phyloP scores from a whole-genome alignment of 2,113 vertebrate genomes.

The Trichechus manatus region DNA sequence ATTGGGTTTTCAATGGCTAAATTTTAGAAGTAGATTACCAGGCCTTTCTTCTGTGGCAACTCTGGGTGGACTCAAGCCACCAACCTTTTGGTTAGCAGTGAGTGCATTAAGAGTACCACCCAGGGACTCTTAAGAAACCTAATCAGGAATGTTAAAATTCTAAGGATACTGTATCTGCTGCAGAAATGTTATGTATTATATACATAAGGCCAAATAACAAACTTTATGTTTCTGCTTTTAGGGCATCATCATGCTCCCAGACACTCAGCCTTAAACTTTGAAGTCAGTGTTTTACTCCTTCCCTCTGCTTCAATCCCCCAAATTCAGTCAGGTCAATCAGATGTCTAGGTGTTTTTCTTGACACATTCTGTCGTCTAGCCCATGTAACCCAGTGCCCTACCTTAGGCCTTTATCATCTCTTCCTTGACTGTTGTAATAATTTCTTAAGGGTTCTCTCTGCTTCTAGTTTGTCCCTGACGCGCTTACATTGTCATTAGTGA shows the following conservation, averaged over 20 bases:
- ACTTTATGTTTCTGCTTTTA: not conserved
- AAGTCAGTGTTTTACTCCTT: not conserved
- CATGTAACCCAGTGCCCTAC: not conserved
- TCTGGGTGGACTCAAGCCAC: too few relatives aligned
- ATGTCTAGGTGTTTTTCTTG: not conserved
- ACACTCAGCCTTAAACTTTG: not conserved
- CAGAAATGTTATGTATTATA: not conserved
- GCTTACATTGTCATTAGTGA: not conserved
- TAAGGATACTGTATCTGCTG: constrained; percentile 1
- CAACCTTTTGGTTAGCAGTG: too few relatives aligned
- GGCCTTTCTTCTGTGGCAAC: too few relatives aligned
- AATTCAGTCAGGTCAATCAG: not conserved
- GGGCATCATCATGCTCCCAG: not conserved
- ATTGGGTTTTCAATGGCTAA: too few relatives aligned
- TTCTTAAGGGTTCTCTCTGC: not conserved
- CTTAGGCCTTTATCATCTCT: not conserved
- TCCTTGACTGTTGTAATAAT: not conserved
- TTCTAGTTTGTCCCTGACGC: not conserved
- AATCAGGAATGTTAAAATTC: not conserved
- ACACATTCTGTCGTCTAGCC: not conserved
- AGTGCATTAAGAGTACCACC: too few relatives aligned
- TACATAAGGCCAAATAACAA: not conserved
- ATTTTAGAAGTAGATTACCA: too few relatives aligned
- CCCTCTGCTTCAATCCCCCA: not conserved
- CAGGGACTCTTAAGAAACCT: not conserved